phyloP scores from a whole-genome alignment of 2,888 invertebrate species.

The Orthosia cruda region DNA sequence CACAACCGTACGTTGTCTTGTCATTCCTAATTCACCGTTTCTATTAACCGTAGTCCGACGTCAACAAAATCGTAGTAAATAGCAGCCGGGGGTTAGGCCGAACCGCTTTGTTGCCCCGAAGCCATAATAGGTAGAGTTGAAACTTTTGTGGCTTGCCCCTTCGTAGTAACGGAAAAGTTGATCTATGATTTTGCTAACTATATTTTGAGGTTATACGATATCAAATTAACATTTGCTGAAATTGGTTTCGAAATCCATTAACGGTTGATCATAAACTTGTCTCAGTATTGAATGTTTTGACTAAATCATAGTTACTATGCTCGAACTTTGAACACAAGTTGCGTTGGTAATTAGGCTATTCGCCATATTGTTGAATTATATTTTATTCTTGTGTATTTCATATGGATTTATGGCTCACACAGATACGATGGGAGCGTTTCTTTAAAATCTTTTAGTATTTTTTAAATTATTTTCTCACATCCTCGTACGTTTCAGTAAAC shows the following conservation, averaged over 20 bases:
- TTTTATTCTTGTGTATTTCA: neutral
- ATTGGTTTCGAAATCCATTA: conserved; percentile 48
- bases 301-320: neutral
- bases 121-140: conserved; percentile 69
- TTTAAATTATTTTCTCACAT: neutral
- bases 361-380: neutral
- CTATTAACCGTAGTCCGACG: conserved; percentile 58
- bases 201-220: conserved; percentile 54
- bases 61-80: conserved; percentile 70
- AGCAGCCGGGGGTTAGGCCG: conserved; percentile 60
- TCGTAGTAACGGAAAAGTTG: conserved; percentile 56
- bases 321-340: neutral
- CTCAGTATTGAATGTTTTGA: conserved; percentile 15
- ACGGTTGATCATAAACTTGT: conserved; percentile 40
- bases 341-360: neutral
- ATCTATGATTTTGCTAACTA: conserved; percentile 60
- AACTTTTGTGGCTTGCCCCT: conserved; percentile 67
- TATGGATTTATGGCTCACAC: neutral
- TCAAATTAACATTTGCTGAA: conserved; percentile 57
- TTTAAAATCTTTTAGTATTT: neutral
- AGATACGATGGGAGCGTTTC: neutral
- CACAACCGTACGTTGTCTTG: conserved; percentile 41
- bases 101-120: conserved; percentile 67
- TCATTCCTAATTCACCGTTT: conserved; percentile 46
- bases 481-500: neutral